Conservation (phyloP, 1,140 invertebrate genomes). For the Phymastichus coffea region DNA sequence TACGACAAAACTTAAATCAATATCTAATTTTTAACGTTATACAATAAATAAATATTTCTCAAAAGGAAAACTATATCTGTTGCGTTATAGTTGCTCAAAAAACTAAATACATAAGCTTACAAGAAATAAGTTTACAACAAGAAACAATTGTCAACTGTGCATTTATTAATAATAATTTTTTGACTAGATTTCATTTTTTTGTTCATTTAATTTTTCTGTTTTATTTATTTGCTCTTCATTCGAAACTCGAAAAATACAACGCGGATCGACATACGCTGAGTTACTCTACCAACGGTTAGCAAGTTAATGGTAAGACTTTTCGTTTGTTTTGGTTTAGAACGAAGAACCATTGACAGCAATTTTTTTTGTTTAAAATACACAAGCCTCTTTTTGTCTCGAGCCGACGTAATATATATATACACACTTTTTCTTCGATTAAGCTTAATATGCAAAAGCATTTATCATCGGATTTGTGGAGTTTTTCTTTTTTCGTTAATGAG, state of each 20-base stretch:
- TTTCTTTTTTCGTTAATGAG: background rate
- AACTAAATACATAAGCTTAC: too few relatives aligned
- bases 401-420: background rate
- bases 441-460: constrained; percentile 1
- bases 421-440: background rate
- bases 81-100: too few relatives aligned
- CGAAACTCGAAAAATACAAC: background rate
- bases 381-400: constrained; percentile 9
- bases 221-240: background rate
- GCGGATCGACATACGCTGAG: background rate
- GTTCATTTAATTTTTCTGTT: background rate
- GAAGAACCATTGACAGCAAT: background rate
- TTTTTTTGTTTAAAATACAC: constrained; percentile 13
- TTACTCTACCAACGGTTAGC: background rate
- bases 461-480: background rate
- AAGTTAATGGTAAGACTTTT: background rate
- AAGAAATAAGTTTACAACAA: background rate
- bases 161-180: too few relatives aligned
- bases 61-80: background rate
- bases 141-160: background rate
- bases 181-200: too few relatives aligned
- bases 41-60: background rate
- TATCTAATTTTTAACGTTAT: background rate
- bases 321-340: background rate
- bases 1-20: background rate